Evolutionary conservation across 2,888 invertebrate species (phyloP), one percentile per base, ranked within the genome.

Genomic region (Perithous albicinctus): DNA sequence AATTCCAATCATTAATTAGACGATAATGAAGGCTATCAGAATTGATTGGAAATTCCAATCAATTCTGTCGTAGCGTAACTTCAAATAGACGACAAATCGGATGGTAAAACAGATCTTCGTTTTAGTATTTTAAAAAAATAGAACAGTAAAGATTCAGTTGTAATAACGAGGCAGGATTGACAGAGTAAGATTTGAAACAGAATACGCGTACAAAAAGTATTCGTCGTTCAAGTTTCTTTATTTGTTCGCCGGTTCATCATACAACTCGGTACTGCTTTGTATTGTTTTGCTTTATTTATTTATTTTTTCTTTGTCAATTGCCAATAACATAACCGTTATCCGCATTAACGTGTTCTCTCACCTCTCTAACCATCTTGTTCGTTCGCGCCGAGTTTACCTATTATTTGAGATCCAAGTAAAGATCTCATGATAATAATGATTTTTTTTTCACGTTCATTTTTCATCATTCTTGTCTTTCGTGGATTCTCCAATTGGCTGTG

Each of bases 171-270:
- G 43, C 20, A 74, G 41, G 15, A 29, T 75, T 10, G 15, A 32
- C 35, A 32, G 59, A 18, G 3, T 59, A 59, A 20, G 23, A 51
- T 41, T 72, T 23, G 64, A 26, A 29, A 15, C 23, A 59, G 41
- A 29, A 23, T 32, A 26, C 8, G 56, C 18, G 12, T 15, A 12
- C 38, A 38, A 70, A 63, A 7, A 48, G 2, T 26, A 43, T 59
- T 76, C 51, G 72, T 64, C 74, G 26, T 61, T 75, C 43, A 51
- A 66, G 72, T 86, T 84, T 79, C 81, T 86, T 89, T 89, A 86
- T 90, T 90, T 88, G 86, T 89, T 90, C 86, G 88, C 86, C 88
- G 87, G 88, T 89, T 80, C 29, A 35, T 73, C 88, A 86, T 90
- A 91, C 90, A 90, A 89, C 84, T 87, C 87, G 88, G 86, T 88